Evolutionary conservation across 2,113 vertebrate genomes (phyloP).

Genomic region (Pan paniscus): DNA sequence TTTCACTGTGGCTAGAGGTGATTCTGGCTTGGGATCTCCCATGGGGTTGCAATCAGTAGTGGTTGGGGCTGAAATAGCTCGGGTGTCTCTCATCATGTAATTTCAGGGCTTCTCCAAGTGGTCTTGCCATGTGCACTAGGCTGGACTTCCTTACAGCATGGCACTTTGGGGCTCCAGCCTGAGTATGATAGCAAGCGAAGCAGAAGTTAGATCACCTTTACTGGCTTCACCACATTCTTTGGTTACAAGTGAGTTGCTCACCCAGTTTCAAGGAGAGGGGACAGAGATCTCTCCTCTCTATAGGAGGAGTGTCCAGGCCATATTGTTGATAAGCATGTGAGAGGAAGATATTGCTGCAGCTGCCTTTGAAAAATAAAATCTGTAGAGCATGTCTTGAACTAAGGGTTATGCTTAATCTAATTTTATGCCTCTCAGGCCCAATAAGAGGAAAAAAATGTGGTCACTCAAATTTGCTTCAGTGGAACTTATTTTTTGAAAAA

Average conservation of each 20-base stretch:
- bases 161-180: neutral
- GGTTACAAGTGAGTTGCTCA: neutral
- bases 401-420: neutral
- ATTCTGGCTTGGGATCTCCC: neutral
- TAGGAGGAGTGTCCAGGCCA: neutral
- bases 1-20: neutral
- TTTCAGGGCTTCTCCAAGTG: neutral
- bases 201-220: neutral
- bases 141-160: neutral
- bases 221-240: neutral
- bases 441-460: neutral
- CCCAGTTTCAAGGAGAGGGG: neutral
- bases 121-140: neutral
- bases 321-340: neutral
- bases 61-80: neutral
- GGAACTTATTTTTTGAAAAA: slow-evolving; percentile 29
- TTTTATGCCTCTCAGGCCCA: neutral
- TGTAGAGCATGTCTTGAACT: neutral
- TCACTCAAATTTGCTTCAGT: slow-evolving; percentile 10
- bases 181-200: neutral
- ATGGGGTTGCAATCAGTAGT: neutral
- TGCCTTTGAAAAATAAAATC: slow-evolving; percentile 9
- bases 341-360: neutral
- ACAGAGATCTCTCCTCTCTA: neutral
- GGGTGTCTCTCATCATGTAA: neutral